Conservation (phyloP, 2,888 invertebrate species). For the Ornithoptera alexandrae region DNA sequence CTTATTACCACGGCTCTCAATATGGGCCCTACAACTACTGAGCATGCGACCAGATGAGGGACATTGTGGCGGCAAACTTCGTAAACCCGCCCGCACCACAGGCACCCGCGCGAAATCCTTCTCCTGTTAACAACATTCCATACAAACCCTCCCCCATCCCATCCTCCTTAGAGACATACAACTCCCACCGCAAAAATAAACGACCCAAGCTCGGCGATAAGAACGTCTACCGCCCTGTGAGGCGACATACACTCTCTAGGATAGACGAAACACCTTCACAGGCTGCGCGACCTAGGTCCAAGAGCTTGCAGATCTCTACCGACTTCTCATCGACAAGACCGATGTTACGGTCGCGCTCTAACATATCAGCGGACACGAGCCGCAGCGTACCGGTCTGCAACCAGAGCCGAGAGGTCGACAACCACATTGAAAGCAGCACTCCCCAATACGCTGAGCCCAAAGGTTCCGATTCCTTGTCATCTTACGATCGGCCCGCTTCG, state of each 20-base stretch:
- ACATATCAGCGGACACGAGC: constrained; percentile 71
- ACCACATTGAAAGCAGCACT: constrained; percentile 55
- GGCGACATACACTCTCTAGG: constrained; percentile 64
- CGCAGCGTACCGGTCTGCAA: constrained; percentile 72
- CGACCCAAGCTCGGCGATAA: constrained; percentile 61
- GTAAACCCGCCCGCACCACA: constrained; percentile 72
- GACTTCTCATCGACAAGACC: constrained; percentile 66
- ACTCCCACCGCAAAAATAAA: constrained; percentile 66
- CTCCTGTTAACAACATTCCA: constrained; percentile 39
- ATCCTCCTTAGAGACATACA: constrained; percentile 61
- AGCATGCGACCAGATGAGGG: constrained; percentile 79
- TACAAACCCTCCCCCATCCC: constrained; percentile 40
- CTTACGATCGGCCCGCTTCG: constrained; percentile 58
- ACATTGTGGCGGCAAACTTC: constrained; percentile 70
- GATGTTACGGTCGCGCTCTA: constrained; percentile 63
- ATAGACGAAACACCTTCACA: constrained; percentile 66
- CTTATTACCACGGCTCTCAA: constrained; percentile 94
- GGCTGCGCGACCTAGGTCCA: constrained; percentile 48
- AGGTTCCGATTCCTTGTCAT: constrained; percentile 54
- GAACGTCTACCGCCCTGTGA: constrained; percentile 64
- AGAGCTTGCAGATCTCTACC: constrained; percentile 60
- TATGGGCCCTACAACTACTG: constrained; percentile 96
- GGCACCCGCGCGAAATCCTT: constrained; percentile 69
- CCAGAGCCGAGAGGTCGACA: constrained; percentile 59
- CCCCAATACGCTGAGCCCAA: constrained; percentile 71